Percentiles rank a stretch among this genome's conserved stretches.
phyloP scores from a whole-genome alignment of 37 sponge, comb jelly and placozoan genomes.

The Agelas oroides region DNA sequence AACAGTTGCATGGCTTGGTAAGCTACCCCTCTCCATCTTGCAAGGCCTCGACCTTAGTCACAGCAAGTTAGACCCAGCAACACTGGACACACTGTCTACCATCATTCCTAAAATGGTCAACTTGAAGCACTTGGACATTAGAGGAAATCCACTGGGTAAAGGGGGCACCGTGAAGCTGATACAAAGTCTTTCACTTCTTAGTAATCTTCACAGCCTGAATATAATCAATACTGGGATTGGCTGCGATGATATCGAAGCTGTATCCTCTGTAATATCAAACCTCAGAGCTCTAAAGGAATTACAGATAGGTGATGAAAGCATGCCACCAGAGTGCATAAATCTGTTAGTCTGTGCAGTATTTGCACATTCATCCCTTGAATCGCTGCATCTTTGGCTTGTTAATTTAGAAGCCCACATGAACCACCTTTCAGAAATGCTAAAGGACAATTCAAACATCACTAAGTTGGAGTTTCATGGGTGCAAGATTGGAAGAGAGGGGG shows the following conservation, averaged over 20 bases:
- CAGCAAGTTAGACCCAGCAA: conserved; percentile 5
- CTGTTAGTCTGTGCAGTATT: background rate
- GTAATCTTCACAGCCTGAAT: background rate
- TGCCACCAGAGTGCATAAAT: background rate
- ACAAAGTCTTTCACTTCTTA: background rate
- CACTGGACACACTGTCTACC: background rate
- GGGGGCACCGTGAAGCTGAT: conserved; percentile 24
- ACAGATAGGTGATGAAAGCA: conserved; percentile 12
- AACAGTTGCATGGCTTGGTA: background rate
- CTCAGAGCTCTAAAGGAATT: background rate
- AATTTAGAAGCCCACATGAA: background rate
- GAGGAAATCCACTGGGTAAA: conserved; percentile 4
- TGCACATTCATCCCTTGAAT: background rate
- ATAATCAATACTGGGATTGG: conserved; percentile 25
- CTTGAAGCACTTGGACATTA: conserved; percentile 15
- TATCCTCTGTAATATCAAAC: background rate
- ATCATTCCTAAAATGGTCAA: background rate
- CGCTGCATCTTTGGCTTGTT: conserved; percentile 23
- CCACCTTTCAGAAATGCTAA: background rate
- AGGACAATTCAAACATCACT: background rate
- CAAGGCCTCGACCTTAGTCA: conserved; percentile 34
- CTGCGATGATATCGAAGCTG: conserved; percentile 11
- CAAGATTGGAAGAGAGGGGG: conserved; percentile 13
- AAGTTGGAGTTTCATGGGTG: conserved; percentile 25
- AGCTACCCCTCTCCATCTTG: conserved; percentile 1